A percentile compares a stretch with the other conserved stretches of the same genome.
These are phyloP conservation scores for Periophthalmodon schlosseri DNA, from an alignment of 2,113 vertebrate species.

Conservation along the genomic window DNA sequence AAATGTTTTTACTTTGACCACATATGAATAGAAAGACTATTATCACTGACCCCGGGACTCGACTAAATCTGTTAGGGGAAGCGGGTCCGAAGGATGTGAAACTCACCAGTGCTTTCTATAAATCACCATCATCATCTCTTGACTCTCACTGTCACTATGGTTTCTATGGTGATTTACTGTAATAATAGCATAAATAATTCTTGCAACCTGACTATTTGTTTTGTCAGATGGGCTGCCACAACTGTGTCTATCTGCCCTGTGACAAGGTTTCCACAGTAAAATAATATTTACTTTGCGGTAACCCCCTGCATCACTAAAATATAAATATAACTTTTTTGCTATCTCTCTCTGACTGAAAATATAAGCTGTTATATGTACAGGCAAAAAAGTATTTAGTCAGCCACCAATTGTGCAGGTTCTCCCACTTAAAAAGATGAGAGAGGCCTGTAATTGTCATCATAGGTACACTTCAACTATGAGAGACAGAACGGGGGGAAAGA, in stretches of 20 bases:
- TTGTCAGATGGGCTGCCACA: neutral
- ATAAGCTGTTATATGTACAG: neutral
- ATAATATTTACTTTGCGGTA: too few species aligned
- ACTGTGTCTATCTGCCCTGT: too few species aligned
- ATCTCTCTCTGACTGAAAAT: neutral
- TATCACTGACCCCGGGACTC: constrained; percentile 43
- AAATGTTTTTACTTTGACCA: constrained; percentile 27
- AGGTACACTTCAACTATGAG: too few species aligned
- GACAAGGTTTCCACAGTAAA: too few species aligned
- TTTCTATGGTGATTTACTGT: constrained; percentile 53
- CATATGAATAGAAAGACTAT: constrained; percentile 53
- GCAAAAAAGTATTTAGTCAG: too few species aligned
- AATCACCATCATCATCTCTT: constrained; percentile 65
- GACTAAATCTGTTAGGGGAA: constrained; percentile 63
- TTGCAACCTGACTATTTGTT: neutral
- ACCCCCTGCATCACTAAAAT: neutral
- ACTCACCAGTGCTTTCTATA: constrained; percentile 69
- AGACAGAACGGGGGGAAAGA: too few species aligned
- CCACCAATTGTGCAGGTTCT: too few species aligned
- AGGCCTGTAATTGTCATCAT: too few species aligned
- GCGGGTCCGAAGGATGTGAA: constrained; percentile 71
- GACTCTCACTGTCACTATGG: constrained; percentile 58
- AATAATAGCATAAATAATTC: neutral
- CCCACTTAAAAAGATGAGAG: too few species aligned
- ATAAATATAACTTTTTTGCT: too few species aligned